Percentiles rank a stretch among this genome's conserved stretches.
phyloP scores from a whole-genome alignment of 2,888 invertebrate species.

The Terebella lapidaria region DNA sequence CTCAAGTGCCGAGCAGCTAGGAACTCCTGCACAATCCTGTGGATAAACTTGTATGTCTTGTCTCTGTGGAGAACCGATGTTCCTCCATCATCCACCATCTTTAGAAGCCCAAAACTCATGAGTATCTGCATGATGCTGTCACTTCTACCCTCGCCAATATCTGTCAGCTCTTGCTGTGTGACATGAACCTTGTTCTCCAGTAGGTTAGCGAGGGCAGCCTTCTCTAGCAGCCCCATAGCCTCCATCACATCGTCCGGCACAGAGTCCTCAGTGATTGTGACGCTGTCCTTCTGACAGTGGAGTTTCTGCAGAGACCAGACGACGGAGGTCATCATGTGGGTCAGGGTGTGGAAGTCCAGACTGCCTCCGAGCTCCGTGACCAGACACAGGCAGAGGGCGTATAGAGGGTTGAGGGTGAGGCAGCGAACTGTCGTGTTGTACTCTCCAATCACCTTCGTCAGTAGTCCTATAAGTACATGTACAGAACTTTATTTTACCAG shows the following conservation, averaged over 20 bases:
- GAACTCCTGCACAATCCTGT: constrained; percentile 32
- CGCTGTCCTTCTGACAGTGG: constrained; percentile 10
- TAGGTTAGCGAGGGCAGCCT: constrained; percentile 27
- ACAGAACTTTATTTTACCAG: no score
- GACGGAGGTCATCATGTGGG: constrained; percentile 8
- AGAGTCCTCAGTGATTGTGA: constrained; percentile 4
- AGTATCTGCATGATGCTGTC: not conserved
- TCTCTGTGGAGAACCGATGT: no score
- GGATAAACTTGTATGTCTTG: not conserved
- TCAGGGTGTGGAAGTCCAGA: not conserved
- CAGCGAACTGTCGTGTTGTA: not conserved
- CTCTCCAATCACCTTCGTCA: not conserved
- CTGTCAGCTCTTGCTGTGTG: not conserved
- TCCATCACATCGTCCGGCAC: constrained; percentile 5
- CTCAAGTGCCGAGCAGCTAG: constrained; percentile 35
- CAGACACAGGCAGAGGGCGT: constrained; percentile 18
- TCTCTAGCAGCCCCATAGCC: constrained; percentile 19
- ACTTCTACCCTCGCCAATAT: not conserved
- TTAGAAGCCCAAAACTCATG: no score
- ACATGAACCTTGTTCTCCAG: constrained; percentile 9
- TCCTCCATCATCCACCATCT: not conserved
- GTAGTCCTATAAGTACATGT: not conserved
- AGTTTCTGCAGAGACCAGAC: constrained; percentile 9
- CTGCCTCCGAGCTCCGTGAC: constrained; percentile 6
- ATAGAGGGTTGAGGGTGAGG: constrained; percentile 12